Percentiles rank a stretch among this genome's conserved stretches.
phyloP scores from a whole-genome alignment of 2,113 vertebrate species.

The Equus quagga region DNA sequence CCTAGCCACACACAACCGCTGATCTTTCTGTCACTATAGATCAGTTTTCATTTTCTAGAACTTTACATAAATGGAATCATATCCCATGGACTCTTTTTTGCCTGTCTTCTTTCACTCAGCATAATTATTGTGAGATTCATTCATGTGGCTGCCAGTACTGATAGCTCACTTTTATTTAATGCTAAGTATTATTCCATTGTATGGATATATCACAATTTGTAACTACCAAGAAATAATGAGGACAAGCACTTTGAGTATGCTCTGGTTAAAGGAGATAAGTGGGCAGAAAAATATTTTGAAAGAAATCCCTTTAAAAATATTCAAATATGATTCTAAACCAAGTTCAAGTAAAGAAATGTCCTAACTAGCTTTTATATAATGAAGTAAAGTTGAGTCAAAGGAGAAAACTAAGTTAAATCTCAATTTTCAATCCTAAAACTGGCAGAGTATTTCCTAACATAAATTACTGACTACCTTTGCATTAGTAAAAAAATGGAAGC shows the following conservation, averaged over 20 bases:
- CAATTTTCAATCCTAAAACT: neutral
- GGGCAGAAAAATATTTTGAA: neutral
- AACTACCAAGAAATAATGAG: neutral
- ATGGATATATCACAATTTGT: neutral
- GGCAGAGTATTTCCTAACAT: neutral
- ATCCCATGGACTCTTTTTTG: neutral
- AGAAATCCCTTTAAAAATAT: neutral
- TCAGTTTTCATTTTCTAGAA: neutral
- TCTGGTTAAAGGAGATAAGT: neutral
- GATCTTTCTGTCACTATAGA: neutral
- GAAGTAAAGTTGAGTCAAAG: neutral
- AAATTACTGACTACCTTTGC: neutral
- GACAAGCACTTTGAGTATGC: neutral
- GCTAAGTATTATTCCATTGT: neutral
- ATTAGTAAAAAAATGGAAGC: neutral
- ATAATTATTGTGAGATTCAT: neutral
- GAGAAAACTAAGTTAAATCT: neutral
- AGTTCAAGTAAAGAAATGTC: neutral
- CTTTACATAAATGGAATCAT: neutral
- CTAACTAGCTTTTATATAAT: neutral
- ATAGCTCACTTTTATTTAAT: neutral
- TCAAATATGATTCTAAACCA: slow-evolving; percentile 2
- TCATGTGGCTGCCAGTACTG: neutral
- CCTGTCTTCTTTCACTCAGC: neutral
- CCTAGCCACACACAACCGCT: neutral